A percentile compares a stretch with the other conserved stretches of the same genome.
These are phyloP conservation scores for Callocephalon fimbriatum DNA, from an alignment of 2,113 vertebrate species.

Conservation along the genomic window DNA sequence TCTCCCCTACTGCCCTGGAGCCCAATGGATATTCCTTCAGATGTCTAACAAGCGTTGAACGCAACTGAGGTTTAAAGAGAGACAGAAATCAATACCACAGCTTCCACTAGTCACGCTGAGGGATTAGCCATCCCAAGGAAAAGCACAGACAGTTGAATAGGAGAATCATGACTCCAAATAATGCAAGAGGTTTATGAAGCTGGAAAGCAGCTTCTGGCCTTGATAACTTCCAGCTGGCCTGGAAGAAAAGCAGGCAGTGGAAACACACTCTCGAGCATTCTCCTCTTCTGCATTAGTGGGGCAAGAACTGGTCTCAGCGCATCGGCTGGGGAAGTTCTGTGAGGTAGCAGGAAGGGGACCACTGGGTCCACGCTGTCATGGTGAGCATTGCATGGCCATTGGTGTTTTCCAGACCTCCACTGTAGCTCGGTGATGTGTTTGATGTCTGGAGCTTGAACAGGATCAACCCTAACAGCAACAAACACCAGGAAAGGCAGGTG, in stretches of 20 bases:
- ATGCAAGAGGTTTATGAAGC: conserved; percentile 79
- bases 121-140: conserved; percentile 84
- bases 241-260: conserved; percentile 26
- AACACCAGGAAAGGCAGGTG: background rate
- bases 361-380: accelerated
- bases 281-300: conserved; percentile 28
- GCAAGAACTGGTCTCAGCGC: conserved; percentile 13
- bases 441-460: accelerated
- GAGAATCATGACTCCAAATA: conserved; percentile 86
- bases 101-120: conserved; percentile 81
- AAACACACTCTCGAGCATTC: conserved; percentile 1
- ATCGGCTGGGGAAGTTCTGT: background rate
- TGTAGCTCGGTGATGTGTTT: accelerated
- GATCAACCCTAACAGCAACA: background rate
- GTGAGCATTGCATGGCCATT: accelerated
- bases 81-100: conserved; percentile 85
- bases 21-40: conserved; percentile 80
- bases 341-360: background rate
- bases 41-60: conserved; percentile 84
- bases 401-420: accelerated
- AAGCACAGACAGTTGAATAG: conserved; percentile 74
- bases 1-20: conserved; percentile 73
- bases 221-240: conserved; percentile 70
- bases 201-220: conserved; percentile 69
- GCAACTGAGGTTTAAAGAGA: conserved; percentile 84